Evolutionary conservation across 1,140 invertebrate genomes (phyloP).

Genomic region (Drosophila willistoni): DNA sequence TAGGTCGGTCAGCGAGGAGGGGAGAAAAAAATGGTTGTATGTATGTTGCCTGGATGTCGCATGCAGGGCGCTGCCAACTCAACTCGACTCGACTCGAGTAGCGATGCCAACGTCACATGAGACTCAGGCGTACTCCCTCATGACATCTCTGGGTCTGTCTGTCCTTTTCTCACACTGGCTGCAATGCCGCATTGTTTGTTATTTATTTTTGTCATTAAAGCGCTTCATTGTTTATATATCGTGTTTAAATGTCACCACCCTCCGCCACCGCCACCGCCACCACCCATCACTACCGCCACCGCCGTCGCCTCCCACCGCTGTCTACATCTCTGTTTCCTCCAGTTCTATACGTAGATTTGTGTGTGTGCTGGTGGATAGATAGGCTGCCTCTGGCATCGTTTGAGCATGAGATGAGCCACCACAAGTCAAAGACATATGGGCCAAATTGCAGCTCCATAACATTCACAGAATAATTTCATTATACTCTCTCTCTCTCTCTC

Average conservation of each 20-base stretch:
- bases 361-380: background rate
- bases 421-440: slow-evolving; percentile 24
- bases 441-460: slow-evolving; percentile 16
- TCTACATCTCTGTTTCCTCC: slow-evolving; percentile 1
- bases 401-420: slow-evolving; percentile 18
- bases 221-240: slow-evolving; percentile 39
- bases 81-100: slow-evolving; percentile 37
- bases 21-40: background rate
- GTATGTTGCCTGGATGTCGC: slow-evolving; percentile 3
- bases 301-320: background rate
- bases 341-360: background rate
- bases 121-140: slow-evolving; percentile 8
- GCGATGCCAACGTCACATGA: slow-evolving; percentile 30
- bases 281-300: background rate
- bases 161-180: slow-evolving; percentile 21
- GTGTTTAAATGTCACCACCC: slow-evolving; percentile 23
- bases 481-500: slow-evolving; percentile 8
- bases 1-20: background rate
- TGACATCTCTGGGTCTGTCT: slow-evolving; percentile 21
- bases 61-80: slow-evolving; percentile 21
- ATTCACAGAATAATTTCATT: slow-evolving; percentile 35
- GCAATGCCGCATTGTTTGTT: slow-evolving; percentile 49
- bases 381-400: slow-evolving; percentile 16
- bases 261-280: background rate
- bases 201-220: slow-evolving; percentile 70